Conservation (phyloP, 2,113 vertebrate species). For the Sceloporus undulatus region DNA sequence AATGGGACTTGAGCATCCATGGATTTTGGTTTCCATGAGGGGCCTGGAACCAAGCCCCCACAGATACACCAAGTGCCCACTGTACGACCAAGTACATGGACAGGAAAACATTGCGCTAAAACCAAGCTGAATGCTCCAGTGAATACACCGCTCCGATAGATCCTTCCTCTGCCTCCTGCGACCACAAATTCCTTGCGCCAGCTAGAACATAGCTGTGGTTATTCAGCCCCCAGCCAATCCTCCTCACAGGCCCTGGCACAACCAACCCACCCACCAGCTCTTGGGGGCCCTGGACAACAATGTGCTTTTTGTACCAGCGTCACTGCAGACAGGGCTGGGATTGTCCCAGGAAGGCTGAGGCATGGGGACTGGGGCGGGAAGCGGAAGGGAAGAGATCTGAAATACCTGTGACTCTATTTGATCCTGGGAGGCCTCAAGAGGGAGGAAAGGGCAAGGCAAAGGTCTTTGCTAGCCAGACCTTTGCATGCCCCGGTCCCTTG, state of each 20-base stretch:
- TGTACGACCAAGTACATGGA: too few species aligned
- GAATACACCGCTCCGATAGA: not conserved
- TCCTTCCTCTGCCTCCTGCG: too few species aligned
- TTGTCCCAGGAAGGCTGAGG: not conserved
- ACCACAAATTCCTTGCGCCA: conserved; percentile 9
- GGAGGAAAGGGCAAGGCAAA: too few species aligned
- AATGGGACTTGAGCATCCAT: too few species aligned
- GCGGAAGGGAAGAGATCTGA: not conserved
- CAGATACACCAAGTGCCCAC: too few species aligned
- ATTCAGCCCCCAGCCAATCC: not conserved
- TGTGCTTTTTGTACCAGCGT: not conserved
- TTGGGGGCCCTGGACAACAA: conserved; percentile 2
- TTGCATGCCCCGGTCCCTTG: rapidly evolving
- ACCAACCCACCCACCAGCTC: not conserved
- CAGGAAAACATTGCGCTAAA: too few species aligned
- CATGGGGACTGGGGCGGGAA: too few species aligned
- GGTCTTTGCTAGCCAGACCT: not conserved
- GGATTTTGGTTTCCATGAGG: too few species aligned
- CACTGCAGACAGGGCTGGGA: not conserved
- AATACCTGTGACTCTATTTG: not conserved
- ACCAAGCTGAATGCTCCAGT: not conserved
- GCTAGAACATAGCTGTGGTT: conserved; percentile 13
- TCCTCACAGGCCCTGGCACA: not conserved
- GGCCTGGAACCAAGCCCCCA: too few species aligned
- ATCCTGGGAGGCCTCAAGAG: not conserved